Percentiles rank a stretch among this genome's conserved stretches.
Conservation (phyloP, 1,140 invertebrate genomes). For the Heterodera schachtii region DNA sequence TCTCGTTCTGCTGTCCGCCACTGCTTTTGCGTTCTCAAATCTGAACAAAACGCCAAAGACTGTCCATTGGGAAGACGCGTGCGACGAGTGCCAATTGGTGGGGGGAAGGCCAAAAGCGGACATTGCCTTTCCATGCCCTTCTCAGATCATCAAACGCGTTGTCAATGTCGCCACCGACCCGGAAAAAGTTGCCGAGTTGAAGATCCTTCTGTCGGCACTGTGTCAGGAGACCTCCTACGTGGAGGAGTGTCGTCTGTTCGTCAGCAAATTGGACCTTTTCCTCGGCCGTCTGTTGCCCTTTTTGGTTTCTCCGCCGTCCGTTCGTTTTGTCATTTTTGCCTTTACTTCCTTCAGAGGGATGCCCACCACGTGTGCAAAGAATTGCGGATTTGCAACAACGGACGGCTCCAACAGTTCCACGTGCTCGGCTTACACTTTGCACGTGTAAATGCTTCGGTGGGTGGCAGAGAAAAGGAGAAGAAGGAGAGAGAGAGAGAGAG, state of each 20-base stretch:
- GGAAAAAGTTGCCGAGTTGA: conserved; percentile 57
- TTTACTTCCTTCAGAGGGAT: conserved; percentile 44
- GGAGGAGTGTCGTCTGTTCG: conserved; percentile 60
- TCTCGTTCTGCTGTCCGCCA: background rate
- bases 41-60: conserved; percentile 24
- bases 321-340: conserved; percentile 6
- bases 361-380: conserved; percentile 54
- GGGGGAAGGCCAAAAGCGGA: background rate
- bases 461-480: conserved; percentile 39
- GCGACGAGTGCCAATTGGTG: conserved; percentile 44
- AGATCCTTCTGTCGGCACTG: conserved; percentile 51
- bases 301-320: conserved; percentile 38
- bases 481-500: no score
- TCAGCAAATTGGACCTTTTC: conserved; percentile 57
- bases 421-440: conserved; percentile 58
- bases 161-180: conserved; percentile 58
- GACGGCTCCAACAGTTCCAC: conserved; percentile 60
- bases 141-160: conserved; percentile 55
- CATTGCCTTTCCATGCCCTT: background rate
- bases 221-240: conserved; percentile 62
- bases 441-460: conserved; percentile 46
- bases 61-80: conserved; percentile 27
- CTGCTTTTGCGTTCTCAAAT: background rate
- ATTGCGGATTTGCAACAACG: conserved; percentile 59
- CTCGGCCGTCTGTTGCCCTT: conserved; percentile 58